Evolutionary conservation across 2,113 vertebrate genomes (phyloP), one percentile per base, ranked within the genome.

Genomic region (Bagarius yarrelli): DNA sequence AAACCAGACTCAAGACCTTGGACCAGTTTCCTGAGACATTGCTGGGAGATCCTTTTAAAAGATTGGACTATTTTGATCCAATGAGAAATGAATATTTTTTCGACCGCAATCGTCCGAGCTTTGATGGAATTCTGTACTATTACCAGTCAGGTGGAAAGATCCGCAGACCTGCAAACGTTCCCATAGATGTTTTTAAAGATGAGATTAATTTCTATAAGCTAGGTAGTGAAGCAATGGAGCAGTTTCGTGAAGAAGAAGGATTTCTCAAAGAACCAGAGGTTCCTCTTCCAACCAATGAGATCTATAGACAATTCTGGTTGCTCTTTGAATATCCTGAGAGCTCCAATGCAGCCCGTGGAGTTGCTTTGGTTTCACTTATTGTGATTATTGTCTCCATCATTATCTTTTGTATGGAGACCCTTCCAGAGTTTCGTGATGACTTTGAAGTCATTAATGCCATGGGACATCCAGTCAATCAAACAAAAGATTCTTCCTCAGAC

Each of bases 1-100:
- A 99, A 91, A 98, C 97, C 0, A 92, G 95, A 79, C 94, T 98
- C 76, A 94, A 94, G 91, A 98, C 96, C 8, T 91, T 99, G 21
- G 92, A 91, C 85, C 95, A 97, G 87, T 99, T 98, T 87, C 96
- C 97, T 0, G 96, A 99, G 4, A 98, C 97, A 2, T 91, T 99
- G 15, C 90, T 99, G 0, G 97, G 97, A 71, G 94, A 98, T 81
- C 91, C 94, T 0, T 90, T 91, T 1, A 98, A 98, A 90, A 94
- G 97, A 89, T 94, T 96, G 93, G 91, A 93, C 5, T 98, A 96
- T 90, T 99, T 99, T n/a, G 97, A 98, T 89, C 96, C 96, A 57
- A 97, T 98, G 96, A 96, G 96, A 84, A 98, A 99, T 0, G 96
- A 99, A 8, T 98, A 99, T 79, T 99, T 99, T 89, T 99, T 99